phyloP scores from a whole-genome alignment of 2,113 vertebrate species.

The Plestiodon gilberti region DNA sequence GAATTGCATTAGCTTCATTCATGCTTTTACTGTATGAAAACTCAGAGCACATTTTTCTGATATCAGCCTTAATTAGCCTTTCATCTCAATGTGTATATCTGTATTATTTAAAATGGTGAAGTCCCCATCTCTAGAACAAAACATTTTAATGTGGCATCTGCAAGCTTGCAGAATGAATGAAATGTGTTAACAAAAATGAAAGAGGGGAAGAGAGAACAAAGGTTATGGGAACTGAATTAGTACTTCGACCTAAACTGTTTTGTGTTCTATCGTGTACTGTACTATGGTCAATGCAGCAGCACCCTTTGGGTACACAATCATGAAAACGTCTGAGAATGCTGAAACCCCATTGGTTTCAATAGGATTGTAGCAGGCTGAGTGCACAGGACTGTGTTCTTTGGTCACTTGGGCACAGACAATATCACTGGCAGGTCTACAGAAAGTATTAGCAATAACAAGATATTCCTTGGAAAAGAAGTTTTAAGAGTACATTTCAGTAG shows the following conservation, averaged over 20 bases:
- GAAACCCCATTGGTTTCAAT: background rate
- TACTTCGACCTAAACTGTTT: background rate
- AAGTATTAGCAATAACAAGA: background rate
- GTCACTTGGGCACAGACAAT: background rate
- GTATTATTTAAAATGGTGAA: slow-evolving; percentile 29
- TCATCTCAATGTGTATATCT: slow-evolving; percentile 44
- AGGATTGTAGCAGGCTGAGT: background rate
- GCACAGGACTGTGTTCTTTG: background rate
- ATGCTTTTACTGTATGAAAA: background rate
- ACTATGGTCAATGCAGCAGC: background rate
- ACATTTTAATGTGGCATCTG: slow-evolving; percentile 39
- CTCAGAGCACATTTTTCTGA: slow-evolving; percentile 24
- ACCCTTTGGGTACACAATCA: background rate
- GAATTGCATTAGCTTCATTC: slow-evolving; percentile 26
- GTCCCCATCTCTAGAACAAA: background rate
- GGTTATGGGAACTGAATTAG: background rate
- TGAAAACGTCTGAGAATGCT: background rate
- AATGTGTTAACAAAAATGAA: background rate
- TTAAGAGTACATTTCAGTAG: background rate
- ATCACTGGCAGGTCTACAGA: background rate
- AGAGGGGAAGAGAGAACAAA: background rate
- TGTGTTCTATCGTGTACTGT: background rate
- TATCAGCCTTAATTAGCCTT: slow-evolving; percentile 62
- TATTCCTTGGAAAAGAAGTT: slow-evolving; percentile 22
- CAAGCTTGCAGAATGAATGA: slow-evolving; percentile 5